Evolutionary conservation across 2,797 vertebrate genomes (phyloP).

Genomic region (Limosa lapponica): DNA sequence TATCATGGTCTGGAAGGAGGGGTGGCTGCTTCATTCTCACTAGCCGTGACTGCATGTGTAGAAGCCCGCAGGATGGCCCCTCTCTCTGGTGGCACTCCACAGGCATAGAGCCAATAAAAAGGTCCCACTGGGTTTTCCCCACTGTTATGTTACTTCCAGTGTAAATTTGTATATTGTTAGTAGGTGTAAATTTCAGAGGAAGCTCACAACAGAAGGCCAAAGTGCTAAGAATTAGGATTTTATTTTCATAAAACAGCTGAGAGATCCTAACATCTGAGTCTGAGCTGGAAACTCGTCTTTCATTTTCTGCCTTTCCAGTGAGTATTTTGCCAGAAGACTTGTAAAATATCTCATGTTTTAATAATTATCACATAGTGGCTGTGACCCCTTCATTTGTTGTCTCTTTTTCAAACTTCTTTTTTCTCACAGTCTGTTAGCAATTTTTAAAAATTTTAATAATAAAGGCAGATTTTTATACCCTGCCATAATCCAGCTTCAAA

Average conservation of each 20-base stretch:
- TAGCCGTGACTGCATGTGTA: accelerated
- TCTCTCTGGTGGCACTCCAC: too few relatives aligned
- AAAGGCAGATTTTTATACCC: neutral
- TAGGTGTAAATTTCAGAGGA: neutral
- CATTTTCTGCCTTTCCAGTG: neutral
- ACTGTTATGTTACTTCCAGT: neutral
- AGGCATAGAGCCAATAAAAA: neutral
- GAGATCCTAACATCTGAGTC: neutral
- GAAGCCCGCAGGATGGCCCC: accelerated
- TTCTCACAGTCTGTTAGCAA: neutral
- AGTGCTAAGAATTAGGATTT: neutral
- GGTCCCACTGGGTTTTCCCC: neutral
- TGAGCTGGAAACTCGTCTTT: neutral
- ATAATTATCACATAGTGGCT: accelerated
- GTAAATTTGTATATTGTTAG: neutral
- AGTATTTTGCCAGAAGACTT: neutral
- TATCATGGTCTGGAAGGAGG: neutral
- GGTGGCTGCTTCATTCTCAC: neutral
- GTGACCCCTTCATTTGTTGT: neutral
- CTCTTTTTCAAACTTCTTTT: neutral
- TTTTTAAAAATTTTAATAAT: neutral
- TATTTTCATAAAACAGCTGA: neutral
- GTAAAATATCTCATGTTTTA: neutral
- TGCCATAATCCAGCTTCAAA: neutral
- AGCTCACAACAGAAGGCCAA: neutral